phyloP scores from a whole-genome alignment of 1,140 invertebrate genomes.

The Chionoecetes opilio region DNA sequence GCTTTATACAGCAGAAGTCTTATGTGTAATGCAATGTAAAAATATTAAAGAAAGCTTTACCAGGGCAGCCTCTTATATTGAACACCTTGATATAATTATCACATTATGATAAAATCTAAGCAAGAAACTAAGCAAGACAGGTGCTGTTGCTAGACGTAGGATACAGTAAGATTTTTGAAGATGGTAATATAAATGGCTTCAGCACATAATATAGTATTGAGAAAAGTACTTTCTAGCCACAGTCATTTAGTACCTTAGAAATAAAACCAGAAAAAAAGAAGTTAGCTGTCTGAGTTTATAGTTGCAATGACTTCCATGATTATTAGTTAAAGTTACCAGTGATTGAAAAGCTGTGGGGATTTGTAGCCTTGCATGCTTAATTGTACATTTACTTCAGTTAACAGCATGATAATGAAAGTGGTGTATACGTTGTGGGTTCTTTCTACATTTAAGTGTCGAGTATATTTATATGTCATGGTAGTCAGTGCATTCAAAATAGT shows the following conservation, averaged over 20 bases:
- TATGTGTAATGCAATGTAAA: conserved; percentile 21
- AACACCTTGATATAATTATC: conserved; percentile 22
- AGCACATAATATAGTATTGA: background rate
- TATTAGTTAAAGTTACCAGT: background rate
- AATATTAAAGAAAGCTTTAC: conserved; percentile 40
- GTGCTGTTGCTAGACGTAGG: background rate
- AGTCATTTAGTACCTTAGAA: no score
- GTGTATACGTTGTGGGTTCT: background rate
- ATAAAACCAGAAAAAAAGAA: background rate
- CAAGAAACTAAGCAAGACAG: background rate
- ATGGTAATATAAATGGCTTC: background rate
- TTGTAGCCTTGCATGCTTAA: conserved; percentile 1
- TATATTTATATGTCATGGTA: background rate
- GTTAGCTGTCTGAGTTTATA: background rate
- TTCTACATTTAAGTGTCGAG: background rate
- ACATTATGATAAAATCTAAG: background rate
- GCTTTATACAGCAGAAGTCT: conserved; percentile 27
- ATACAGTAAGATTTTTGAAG: background rate
- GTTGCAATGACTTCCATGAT: background rate
- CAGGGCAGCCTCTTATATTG: conserved; percentile 40
- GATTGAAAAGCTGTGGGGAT: background rate
- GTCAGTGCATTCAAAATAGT: background rate
- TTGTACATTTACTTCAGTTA: background rate
- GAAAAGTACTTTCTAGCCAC: background rate
- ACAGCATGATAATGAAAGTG: background rate